Conservation (phyloP, 2,888 invertebrate species). For the Cyclophora punctaria region DNA sequence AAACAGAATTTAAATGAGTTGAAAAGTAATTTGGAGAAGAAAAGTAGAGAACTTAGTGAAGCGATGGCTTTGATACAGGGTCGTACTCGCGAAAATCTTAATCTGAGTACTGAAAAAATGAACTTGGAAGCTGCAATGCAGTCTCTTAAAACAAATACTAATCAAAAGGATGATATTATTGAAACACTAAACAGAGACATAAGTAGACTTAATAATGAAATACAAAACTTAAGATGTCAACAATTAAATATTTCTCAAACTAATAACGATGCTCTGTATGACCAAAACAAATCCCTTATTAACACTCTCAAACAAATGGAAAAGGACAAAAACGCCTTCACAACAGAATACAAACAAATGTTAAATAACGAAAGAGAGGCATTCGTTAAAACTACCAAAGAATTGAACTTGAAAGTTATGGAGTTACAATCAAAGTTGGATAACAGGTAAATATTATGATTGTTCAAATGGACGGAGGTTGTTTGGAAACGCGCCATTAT, state of each 20-base stretch:
- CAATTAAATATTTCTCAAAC: conserved; percentile 30
- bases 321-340: conserved; percentile 50
- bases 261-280: conserved; percentile 38
- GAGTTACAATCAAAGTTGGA: conserved; percentile 50
- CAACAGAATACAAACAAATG: conserved; percentile 68
- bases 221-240: conserved; percentile 28
- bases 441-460: conserved; percentile 30
- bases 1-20: conserved; percentile 26
- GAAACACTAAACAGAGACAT: too few relatives aligned
- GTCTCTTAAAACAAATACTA: conserved; percentile 35
- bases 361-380: conserved; percentile 69
- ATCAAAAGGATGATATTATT: conserved; percentile 42
- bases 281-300: conserved; percentile 62
- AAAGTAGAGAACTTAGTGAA: conserved; percentile 47
- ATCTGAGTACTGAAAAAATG: conserved; percentile 49
- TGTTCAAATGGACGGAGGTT: conserved; percentile 22
- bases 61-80: conserved; percentile 46
- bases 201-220: conserved; percentile 29
- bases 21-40: conserved; percentile 29
- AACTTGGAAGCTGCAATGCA: conserved; percentile 43
- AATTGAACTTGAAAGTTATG: conserved; percentile 42
- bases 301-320: conserved; percentile 53
- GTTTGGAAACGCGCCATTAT: conserved; percentile 1
- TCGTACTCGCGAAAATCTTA: conserved; percentile 43
- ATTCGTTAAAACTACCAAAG: conserved; percentile 46